Evolutionary conservation across 2,113 vertebrate genomes (phyloP).

Genomic region (Cheilinus undulatus): DNA sequence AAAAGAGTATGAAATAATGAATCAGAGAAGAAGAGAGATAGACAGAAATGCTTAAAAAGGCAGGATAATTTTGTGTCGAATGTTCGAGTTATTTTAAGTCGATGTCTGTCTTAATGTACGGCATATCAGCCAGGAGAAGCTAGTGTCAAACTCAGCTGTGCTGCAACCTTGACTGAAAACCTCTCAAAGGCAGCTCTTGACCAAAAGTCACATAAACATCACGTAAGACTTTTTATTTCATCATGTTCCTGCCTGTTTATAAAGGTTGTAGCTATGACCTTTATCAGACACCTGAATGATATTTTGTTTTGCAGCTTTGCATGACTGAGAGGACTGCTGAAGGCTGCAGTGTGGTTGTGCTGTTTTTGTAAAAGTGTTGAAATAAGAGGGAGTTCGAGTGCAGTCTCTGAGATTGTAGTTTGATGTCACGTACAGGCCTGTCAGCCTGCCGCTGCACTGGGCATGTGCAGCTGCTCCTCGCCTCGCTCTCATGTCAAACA

Average conservation of each 20-base stretch:
- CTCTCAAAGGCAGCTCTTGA: constrained; percentile 37
- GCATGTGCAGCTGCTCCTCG: neutral
- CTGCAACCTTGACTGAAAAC: constrained; percentile 53
- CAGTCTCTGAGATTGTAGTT: neutral
- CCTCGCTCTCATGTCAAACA: neutral
- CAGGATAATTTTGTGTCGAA: constrained; percentile 56
- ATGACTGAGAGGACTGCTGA: too few relatives aligned
- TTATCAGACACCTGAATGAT: neutral
- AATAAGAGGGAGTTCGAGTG: neutral
- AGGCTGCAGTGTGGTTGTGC: too few relatives aligned
- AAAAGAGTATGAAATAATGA: neutral
- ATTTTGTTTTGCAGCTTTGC: constrained; percentile 6
- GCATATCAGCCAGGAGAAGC: constrained; percentile 63
- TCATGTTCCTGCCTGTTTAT: neutral
- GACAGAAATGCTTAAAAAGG: constrained; percentile 43
- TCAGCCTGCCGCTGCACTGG: neutral
- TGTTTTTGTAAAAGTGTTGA: constrained; percentile 8
- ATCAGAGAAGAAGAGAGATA: constrained; percentile 13
- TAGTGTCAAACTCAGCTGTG: constrained; percentile 61
- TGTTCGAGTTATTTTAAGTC: constrained; percentile 73
- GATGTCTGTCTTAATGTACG: constrained; percentile 72
- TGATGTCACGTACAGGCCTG: too few relatives aligned
- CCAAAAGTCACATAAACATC: too few relatives aligned
- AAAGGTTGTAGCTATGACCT: neutral
- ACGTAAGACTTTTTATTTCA: too few relatives aligned